These are phyloP conservation scores for Sebastes taczanowskii DNA, from an alignment of 2,797 vertebrate species.

Conservation along the genomic window DNA sequence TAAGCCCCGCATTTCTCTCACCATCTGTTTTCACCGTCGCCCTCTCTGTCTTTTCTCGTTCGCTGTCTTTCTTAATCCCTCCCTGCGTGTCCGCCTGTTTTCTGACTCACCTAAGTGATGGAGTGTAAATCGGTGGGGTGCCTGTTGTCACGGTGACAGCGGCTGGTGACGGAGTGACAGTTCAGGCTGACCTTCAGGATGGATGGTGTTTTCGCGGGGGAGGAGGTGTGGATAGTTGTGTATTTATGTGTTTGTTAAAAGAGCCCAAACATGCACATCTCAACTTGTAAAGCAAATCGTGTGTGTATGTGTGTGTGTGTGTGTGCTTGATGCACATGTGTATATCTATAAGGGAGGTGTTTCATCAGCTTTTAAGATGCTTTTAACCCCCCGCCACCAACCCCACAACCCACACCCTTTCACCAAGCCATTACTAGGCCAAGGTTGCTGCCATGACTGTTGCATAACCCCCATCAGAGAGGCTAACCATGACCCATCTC, in stretches of 20 bases:
- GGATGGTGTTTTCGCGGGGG: background rate
- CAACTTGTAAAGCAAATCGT: conserved; percentile 1
- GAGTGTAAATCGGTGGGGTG: conserved; percentile 74
- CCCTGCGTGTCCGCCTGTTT: conserved; percentile 39
- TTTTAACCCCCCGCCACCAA: conserved; percentile 51
- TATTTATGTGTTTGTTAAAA: conserved; percentile 17
- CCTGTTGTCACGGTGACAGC: conserved; percentile 79
- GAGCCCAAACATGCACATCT: background rate
- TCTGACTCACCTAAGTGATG: conserved; percentile 69
- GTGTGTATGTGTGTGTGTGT: background rate
- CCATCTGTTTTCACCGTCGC: conserved; percentile 41
- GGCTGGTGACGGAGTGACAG: conserved; percentile 73
- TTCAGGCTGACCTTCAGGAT: conserved; percentile 76
- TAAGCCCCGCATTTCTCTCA: conserved; percentile 38
- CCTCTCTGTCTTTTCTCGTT: conserved; percentile 21
- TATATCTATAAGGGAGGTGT: conserved; percentile 27
- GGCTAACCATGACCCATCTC: conserved; percentile 65
- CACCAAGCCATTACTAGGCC: conserved; percentile 60
- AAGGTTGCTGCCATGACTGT: conserved; percentile 76
- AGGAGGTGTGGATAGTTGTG: conserved; percentile 3
- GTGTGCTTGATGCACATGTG: background rate
- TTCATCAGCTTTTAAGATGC: conserved; percentile 56
- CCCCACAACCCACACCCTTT: conserved; percentile 25
- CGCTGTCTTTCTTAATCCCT: conserved; percentile 28
- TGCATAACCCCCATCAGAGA: conserved; percentile 72